phyloP scores from a whole-genome alignment of 92 coral and sea anemone species.

The Isaurus tuberculatus region DNA sequence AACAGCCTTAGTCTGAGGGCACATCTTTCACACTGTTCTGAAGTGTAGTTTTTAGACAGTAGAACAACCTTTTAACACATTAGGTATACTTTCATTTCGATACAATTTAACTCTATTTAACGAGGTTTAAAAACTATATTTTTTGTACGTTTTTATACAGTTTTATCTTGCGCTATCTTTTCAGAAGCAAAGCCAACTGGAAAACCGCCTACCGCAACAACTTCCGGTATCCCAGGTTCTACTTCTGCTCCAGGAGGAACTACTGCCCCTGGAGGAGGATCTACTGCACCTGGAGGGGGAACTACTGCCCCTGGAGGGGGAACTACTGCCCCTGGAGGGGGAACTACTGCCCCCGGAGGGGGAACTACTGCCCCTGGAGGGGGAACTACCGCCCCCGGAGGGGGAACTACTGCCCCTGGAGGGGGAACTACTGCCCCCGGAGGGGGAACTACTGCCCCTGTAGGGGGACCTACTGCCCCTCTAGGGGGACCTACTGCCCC shows the following conservation, averaged over 20 bases:
- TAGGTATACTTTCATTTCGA: too few relatives aligned
- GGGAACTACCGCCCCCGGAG: background rate
- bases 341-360: background rate
- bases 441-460: background rate
- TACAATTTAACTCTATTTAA: too few relatives aligned
- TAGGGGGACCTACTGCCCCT: background rate
- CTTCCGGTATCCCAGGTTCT: background rate
- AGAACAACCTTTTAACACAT: too few relatives aligned
- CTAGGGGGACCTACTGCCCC: background rate
- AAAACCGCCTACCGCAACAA: background rate
- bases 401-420: background rate
- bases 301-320: background rate
- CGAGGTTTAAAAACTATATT: too few relatives aligned
- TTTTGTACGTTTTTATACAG: too few relatives aligned
- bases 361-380: background rate
- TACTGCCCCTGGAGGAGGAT: background rate
- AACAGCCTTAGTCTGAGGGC: too few relatives aligned
- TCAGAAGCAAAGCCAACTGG: background rate
- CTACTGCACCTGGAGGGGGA: background rate
- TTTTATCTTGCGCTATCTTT: background rate
- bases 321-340: background rate
- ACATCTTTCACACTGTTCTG: too few relatives aligned
- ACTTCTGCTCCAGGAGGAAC: background rate
- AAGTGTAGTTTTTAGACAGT: too few relatives aligned
- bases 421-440: background rate